These are phyloP conservation scores for Emberiza fucata DNA, from an alignment of 2,113 vertebrate genomes.

Conservation along the genomic window DNA sequence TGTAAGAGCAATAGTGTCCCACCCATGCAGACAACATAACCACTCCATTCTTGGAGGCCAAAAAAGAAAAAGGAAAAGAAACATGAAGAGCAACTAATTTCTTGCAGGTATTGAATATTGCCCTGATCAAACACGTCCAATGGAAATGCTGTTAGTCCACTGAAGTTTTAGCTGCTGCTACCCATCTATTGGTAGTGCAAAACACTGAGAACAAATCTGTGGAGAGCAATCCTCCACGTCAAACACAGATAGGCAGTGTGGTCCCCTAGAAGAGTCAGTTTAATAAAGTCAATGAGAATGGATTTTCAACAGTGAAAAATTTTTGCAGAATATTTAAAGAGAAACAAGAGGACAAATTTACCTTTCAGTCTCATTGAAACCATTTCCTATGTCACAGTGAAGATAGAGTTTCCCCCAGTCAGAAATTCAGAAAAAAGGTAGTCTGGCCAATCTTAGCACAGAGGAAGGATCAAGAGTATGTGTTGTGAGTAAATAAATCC, in stretches of 20 bases:
- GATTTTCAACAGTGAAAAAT: background rate
- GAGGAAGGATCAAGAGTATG: background rate
- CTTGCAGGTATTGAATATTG: background rate
- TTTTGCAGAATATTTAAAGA: background rate
- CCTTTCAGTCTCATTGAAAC: background rate
- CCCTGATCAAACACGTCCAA: background rate
- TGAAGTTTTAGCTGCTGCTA: background rate
- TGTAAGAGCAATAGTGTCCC: background rate
- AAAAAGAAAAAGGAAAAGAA: background rate
- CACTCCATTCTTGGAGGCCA: rapidly evolving
- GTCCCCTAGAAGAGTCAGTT: background rate
- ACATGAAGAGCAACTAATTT: background rate
- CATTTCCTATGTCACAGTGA: background rate
- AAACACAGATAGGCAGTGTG: background rate
- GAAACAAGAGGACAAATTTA: background rate
- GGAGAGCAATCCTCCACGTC: background rate
- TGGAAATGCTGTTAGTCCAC: background rate
- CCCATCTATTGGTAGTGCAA: background rate
- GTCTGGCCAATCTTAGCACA: background rate
- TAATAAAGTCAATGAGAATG: background rate
- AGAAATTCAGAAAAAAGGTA: background rate
- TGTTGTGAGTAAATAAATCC: background rate
- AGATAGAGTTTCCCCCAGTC: background rate
- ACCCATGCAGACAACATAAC: background rate
- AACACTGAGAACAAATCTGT: background rate